Percentiles rank a stretch among this genome's conserved stretches.
Evolutionary conservation across 2,888 invertebrate genomes (phyloP).

Genomic region (Exocentrus adspersus): DNA sequence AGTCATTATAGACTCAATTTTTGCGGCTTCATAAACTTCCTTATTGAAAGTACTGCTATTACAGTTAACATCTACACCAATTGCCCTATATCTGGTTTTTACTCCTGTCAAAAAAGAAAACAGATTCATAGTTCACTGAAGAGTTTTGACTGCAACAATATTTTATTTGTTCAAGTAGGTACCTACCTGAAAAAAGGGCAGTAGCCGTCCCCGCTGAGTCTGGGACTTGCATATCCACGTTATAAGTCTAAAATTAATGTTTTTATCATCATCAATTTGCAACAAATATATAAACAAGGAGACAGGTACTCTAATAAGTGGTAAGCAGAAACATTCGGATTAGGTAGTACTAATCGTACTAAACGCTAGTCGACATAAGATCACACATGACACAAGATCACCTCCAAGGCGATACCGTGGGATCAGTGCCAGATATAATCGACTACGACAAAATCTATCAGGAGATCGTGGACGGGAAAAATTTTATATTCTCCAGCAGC

Average conservation of each 20-base stretch:
- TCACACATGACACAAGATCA: no score
- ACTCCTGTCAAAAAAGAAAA: slow-evolving; percentile 2
- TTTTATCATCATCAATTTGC: no score
- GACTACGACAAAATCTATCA: no score
- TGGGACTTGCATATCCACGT: slow-evolving; percentile 19
- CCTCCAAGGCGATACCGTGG: no score
- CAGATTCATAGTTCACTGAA: not conserved
- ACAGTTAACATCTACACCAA: slow-evolving; percentile 15
- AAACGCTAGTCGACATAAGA: no score
- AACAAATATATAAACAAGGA: no score
- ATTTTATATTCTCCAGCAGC: no score
- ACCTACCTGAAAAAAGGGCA: slow-evolving; percentile 22
- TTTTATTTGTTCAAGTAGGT: not conserved
- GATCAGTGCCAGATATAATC: no score
- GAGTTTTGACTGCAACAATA: not conserved
- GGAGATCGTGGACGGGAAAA: no score
- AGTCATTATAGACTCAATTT: slow-evolving; percentile 16
- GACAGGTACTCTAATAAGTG: no score
- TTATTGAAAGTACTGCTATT: slow-evolving; percentile 5
- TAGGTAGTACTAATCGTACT: no score
- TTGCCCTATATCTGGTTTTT: slow-evolving; percentile 3
- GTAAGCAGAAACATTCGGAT: no score
- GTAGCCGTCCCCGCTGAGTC: slow-evolving; percentile 22
- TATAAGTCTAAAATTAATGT: slow-evolving; percentile 15
- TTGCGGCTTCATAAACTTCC: slow-evolving; percentile 9